These are phyloP conservation scores for Heliconius hewitsoni DNA, from an alignment of 1,140 invertebrate species.

Conservation along the genomic window DNA sequence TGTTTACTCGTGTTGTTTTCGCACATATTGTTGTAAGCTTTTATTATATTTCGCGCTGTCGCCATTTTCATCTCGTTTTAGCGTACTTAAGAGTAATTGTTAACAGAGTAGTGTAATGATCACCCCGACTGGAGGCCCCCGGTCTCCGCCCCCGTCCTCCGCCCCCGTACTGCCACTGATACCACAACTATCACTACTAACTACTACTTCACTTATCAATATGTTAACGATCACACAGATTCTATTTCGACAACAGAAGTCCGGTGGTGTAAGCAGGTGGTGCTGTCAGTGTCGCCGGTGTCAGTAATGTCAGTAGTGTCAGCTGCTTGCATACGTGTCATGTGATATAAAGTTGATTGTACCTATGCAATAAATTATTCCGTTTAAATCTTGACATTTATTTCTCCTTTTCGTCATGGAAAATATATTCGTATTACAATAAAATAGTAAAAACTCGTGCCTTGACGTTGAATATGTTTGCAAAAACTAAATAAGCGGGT, in stretches of 20 bases:
- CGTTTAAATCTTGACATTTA: not conserved
- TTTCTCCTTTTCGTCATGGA: not conserved
- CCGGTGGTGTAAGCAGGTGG: too few species aligned
- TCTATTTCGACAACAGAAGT: not conserved
- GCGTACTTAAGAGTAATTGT: conserved; percentile 5
- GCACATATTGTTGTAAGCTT: conserved; percentile 3
- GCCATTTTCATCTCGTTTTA: not conserved
- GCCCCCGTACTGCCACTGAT: not conserved
- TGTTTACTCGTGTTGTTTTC: not conserved
- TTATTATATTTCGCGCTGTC: not conserved
- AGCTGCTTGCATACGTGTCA: not conserved
- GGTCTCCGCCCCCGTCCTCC: not conserved
- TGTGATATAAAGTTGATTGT: conserved; percentile 14
- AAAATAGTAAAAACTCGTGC: too few species aligned
- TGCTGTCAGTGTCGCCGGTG: not conserved
- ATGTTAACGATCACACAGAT: not conserved
- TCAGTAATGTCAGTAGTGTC: not conserved
- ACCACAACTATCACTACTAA: not conserved
- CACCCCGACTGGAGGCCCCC: not conserved
- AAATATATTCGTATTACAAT: too few species aligned
- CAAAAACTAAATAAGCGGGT: too few species aligned
- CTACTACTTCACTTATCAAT: not conserved
- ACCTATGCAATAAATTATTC: conserved; percentile 13
- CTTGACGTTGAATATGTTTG: too few species aligned
- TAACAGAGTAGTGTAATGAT: not conserved